Conservation (phyloP, 2,797 vertebrate genomes). For the Sebastes umbrosus region DNA sequence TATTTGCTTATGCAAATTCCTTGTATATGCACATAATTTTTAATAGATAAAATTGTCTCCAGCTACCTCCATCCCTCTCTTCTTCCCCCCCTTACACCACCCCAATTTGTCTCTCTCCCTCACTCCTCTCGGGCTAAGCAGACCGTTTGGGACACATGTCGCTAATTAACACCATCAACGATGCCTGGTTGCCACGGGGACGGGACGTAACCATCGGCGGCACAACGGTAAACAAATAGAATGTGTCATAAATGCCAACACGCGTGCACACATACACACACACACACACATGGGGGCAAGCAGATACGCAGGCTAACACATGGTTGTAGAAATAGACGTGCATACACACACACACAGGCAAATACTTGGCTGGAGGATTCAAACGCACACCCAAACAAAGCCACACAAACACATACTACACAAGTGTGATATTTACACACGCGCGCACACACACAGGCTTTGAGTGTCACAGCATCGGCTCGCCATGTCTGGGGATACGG, state of each 20-base stretch:
- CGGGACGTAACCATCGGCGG: constrained; percentile 4
- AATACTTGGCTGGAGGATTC: constrained; percentile 29
- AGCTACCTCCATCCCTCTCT: neutral
- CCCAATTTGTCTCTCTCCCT: neutral
- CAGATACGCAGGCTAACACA: neutral
- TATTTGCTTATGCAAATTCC: neutral
- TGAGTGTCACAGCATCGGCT: constrained; percentile 60
- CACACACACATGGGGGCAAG: neutral
- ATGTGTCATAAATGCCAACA: constrained; percentile 53
- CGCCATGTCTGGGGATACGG: constrained; percentile 66
- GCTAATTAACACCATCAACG: constrained; percentile 67
- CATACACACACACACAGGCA: constrained; percentile 4
- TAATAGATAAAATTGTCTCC: neutral
- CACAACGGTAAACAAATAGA: constrained; percentile 56
- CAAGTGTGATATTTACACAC: constrained; percentile 20
- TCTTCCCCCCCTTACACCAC: neutral
- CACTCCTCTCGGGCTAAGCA: neutral
- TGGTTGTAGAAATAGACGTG: neutral
- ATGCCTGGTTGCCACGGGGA: constrained; percentile 52
- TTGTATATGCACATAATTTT: neutral
- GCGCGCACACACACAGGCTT: constrained; percentile 29
- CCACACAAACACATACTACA: constrained; percentile 17
- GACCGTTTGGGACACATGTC: constrained; percentile 54
- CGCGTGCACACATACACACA: neutral
- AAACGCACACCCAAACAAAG: constrained; percentile 29